Conservation (phyloP, 2,888 invertebrate genomes). For the Chalcis sispes region DNA sequence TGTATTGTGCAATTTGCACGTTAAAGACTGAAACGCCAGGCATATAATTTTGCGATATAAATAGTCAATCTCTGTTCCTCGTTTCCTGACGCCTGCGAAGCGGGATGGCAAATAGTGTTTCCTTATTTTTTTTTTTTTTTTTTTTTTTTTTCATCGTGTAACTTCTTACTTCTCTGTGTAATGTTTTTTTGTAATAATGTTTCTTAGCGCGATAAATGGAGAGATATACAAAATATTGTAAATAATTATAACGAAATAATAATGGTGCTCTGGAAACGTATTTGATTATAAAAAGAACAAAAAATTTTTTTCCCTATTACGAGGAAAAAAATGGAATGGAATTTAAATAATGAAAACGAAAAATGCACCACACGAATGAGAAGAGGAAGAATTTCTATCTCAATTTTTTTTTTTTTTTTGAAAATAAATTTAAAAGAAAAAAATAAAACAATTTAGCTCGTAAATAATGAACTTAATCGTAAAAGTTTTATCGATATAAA, state of each 20-base stretch:
- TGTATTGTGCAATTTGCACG: slow-evolving; percentile 53
- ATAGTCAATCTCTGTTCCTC: slow-evolving; percentile 76
- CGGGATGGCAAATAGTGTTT: slow-evolving; percentile 62
- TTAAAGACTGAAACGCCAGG: slow-evolving; percentile 69
- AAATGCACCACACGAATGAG: slow-evolving; percentile 23
- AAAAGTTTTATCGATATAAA: no score
- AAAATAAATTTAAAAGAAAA: slow-evolving; percentile 12
- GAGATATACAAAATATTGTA: slow-evolving; percentile 40
- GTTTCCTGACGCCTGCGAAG: slow-evolving; percentile 67
- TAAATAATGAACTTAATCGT: no score
- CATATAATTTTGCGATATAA: slow-evolving; percentile 73
- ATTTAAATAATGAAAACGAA: slow-evolving; percentile 3
- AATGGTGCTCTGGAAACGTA: slow-evolving; percentile 54
- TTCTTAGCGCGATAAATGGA: slow-evolving; percentile 32
- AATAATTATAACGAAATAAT: slow-evolving; percentile 50
- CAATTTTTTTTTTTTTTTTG: slow-evolving; percentile 3
- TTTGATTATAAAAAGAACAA: no score
- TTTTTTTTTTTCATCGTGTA: slow-evolving; percentile 53
- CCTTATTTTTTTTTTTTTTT: slow-evolving; percentile 40
- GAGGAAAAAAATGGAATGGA: neutral
- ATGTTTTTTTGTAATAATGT: slow-evolving; percentile 57
- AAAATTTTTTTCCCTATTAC: slow-evolving; percentile 20
- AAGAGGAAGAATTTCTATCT: slow-evolving; percentile 9
- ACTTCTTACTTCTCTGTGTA: slow-evolving; percentile 61
- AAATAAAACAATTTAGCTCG: slow-evolving; percentile 33